Base-by-base conservation (phyloP, 2,113 vertebrate genomes). In the Peromyscus leucopus region DNA sequence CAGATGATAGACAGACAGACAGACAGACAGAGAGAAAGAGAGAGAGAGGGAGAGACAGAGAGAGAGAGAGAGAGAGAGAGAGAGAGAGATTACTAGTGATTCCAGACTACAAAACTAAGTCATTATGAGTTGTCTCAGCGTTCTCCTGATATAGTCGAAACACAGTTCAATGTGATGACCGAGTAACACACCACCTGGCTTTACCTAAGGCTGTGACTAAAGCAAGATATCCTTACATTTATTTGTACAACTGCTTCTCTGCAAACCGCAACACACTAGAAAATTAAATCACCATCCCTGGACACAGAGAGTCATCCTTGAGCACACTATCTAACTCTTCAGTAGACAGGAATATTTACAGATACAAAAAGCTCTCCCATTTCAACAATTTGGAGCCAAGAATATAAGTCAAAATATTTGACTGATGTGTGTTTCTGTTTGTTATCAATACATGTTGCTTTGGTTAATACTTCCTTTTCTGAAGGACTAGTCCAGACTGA, bases 341-440 rank as follows among this genome's bases (percentile, higher is more conserved):
- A 95, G 21, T 22, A 75, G n/a, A 55, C 7, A 82, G 33, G 28
- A 16, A 71, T 89, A 89, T 24, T 82, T 69, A 75, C 22, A 86
- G 51, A 61, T 91, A 36, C 42, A 42, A 69, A 90, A 79, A 85
- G 28, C 7, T 69, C 42, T 46, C 33, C 55, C 46, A 74, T 26
- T 42, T 10, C 12, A 80, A 46, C 51, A 95, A 42, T 48, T 84
- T 93, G 57, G 24, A 71, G 31, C 31, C 96, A 91, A 78, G 28
- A 90, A 61, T 74, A 13, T 74, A 88, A 94, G 46, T 94, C 80
- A 92, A 97, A 97, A 86, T 93, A 95, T 94, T 96, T 87, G 83
- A 22, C 39, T 91, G 78, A 39, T 85, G 21, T 96, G 51, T 84
- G 46, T 94, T 82, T 90, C 10, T 90, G 31, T 96, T 87, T 72